Conservation (phyloP, 2,888 invertebrate species). For the Hoplodrina blanda region DNA sequence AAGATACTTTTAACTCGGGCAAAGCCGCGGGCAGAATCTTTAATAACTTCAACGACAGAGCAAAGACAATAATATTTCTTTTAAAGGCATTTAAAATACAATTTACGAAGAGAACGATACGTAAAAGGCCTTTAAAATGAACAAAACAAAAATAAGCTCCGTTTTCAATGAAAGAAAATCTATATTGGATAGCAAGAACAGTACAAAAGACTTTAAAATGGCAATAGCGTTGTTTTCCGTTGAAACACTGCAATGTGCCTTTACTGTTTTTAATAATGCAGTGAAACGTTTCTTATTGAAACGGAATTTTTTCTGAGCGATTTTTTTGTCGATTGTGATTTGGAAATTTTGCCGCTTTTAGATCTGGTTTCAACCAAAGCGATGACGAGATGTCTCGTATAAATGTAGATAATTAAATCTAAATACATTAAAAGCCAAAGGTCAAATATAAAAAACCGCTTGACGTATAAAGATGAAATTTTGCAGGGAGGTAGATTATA, state of each 20-base stretch:
- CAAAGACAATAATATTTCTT: conserved; percentile 19
- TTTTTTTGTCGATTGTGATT: conserved; percentile 7
- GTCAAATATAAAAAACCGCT: no score
- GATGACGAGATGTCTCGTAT: no score
- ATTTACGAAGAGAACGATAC: conserved; percentile 15
- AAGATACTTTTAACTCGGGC: no score
- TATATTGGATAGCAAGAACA: conserved; percentile 36
- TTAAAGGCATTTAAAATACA: conserved; percentile 35
- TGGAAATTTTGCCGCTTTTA: neutral
- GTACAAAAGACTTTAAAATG: conserved; percentile 32
- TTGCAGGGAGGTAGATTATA: no score
- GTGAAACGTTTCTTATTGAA: conserved; percentile 11
- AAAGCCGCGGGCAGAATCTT: no score
- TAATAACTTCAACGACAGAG: neutral
- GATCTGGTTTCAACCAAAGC: neutral
- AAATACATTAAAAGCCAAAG: no score
- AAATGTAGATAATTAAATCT: no score
- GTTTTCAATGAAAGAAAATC: conserved; percentile 35
- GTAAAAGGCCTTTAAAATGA: conserved; percentile 21
- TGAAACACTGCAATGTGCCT: conserved; percentile 26
- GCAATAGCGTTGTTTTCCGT: conserved; percentile 21
- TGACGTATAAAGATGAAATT: no score
- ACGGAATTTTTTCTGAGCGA: conserved; percentile 1
- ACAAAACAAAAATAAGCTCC: conserved; percentile 36
- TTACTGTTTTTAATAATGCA: conserved; percentile 22